Evolutionary conservation across 2,888 invertebrate species (phyloP), one percentile per base, ranked within the genome.

Genomic region (Nowickia ferox): DNA sequence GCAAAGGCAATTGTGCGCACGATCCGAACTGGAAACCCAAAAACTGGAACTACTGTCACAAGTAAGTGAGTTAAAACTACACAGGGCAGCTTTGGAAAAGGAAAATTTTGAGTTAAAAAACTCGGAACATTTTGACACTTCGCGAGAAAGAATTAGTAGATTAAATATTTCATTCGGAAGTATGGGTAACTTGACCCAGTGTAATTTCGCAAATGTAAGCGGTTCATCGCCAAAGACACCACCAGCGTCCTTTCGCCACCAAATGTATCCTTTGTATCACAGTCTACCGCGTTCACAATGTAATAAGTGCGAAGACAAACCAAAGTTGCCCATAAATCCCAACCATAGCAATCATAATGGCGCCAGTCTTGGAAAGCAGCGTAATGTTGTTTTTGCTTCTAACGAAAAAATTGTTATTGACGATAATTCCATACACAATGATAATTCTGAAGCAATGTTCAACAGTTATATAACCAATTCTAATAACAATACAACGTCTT

Each of bases 41-140:
- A 98, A 98, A 93, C 93, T 99, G 89, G 98, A 99, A 93, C 93
- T 99, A 87, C 94, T 99, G 94, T 97, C 97, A 55, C 97, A 98
- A 89, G 94, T 99, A 88, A 98, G 98, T 85, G 98, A 98, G 92
- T 94, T 99, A 88, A 97, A 98, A 90, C 94, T 98, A 85, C 96
- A 97, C 88, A 96, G 97, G 87, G 96, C 97, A 8, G 96, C 96
- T 48, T 94, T 98, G 71, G 98, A 99, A 91, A 95, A 97, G 81
- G 98, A 98, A 88, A 96, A 97, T 89, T 91, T 96, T 74, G 97
- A 98, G 89, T 94, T 98, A 72, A 95, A 96, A 76, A 85, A 80
- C 22, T 72, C 63, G 17, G 86, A 85, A 74, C 80, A 42, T 9
- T 46, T 59, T 1, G 48, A 53, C 2, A 57, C 51, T 38, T 78